Evolutionary conservation across 2,888 invertebrate species (phyloP).

Genomic region (Tenthredo scrophulariae): DNA sequence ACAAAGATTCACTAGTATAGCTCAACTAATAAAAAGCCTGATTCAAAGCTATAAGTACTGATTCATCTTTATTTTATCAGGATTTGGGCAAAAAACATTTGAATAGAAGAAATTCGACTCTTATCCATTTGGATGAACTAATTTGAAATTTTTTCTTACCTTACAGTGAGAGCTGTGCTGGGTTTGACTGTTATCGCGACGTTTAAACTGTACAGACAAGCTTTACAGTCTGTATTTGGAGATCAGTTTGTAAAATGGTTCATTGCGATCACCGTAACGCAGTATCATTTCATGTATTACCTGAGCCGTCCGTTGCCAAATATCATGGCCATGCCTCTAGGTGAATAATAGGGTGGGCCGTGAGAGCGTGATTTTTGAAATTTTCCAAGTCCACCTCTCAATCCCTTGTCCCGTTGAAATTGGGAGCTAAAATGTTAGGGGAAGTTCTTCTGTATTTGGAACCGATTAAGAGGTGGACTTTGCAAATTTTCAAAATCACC

Average conservation of each 20-base stretch:
- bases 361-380: no score
- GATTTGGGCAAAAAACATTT: not conserved
- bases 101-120: not conserved
- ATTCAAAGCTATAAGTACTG: slow-evolving; percentile 51
- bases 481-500: no score
- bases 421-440: no score
- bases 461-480: no score
- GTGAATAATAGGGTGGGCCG: slow-evolving; percentile 79
- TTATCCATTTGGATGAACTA: slow-evolving; percentile 33
- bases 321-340: slow-evolving; percentile 94
- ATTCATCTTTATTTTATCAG: not conserved
- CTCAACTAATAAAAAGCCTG: not conserved
- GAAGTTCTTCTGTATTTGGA: no score
- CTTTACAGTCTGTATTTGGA: slow-evolving; percentile 90
- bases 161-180: slow-evolving; percentile 90
- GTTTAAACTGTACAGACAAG: slow-evolving; percentile 87
- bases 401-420: no score
- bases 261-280: slow-evolving; percentile 90
- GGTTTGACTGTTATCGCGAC: slow-evolving; percentile 88
- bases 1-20: not conserved
- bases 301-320: slow-evolving; percentile 96
- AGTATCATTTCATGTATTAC: slow-evolving; percentile 99
- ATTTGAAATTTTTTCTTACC: slow-evolving; percentile 61
- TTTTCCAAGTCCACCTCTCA: no score
- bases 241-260: slow-evolving; percentile 90